Evolutionary conservation across 37 sponge, comb jelly and placozoan genomes (phyloP).

Genomic region (Hexactinellida sp.): DNA sequence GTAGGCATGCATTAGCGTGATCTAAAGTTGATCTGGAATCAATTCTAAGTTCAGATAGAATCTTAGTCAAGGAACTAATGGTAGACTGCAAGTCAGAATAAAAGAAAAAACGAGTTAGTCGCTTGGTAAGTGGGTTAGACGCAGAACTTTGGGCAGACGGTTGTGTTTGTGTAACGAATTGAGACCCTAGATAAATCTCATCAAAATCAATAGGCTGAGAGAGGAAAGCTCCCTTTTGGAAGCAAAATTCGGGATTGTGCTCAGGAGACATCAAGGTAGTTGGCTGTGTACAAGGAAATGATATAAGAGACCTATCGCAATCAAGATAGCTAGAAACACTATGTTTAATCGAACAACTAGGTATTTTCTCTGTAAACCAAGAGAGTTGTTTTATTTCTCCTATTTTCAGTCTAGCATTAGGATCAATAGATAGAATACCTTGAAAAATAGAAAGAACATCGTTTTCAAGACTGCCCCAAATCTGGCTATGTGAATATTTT

Average conservation of each 20-base stretch:
- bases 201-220: background rate
- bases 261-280: background rate
- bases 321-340: background rate
- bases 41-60: background rate
- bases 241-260: background rate
- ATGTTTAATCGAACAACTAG: background rate
- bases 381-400: background rate
- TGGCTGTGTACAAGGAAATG: background rate
- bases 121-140: background rate
- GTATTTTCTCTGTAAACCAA: background rate
- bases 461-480: background rate
- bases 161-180: background rate
- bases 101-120: background rate
- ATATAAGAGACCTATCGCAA: background rate
- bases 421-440: background rate
- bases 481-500: constrained; percentile 23
- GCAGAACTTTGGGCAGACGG: background rate
- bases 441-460: background rate
- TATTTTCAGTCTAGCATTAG: background rate
- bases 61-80: background rate
- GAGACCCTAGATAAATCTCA: background rate
- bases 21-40: background rate
- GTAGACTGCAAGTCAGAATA: background rate
- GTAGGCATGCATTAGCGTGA: background rate
- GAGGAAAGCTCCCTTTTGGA: background rate